phyloP scores from a whole-genome alignment of 2,797 vertebrate genomes.

The Cossypha caffra region DNA sequence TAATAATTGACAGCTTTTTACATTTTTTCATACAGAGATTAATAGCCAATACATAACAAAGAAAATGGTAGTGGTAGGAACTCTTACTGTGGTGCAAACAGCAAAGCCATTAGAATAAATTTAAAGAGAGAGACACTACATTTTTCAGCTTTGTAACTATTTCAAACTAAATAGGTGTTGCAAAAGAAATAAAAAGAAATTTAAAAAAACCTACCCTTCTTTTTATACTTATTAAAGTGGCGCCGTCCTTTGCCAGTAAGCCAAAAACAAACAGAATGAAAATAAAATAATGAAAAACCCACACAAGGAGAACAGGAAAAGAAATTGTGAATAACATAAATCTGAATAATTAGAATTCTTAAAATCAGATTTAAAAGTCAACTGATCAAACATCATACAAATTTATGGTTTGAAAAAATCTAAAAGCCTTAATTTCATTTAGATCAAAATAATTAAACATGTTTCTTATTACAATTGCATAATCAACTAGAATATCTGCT shows the following conservation, averaged over 20 bases:
- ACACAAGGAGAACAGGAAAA: constrained; percentile 36
- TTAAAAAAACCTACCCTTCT: constrained; percentile 60
- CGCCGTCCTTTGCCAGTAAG: constrained; percentile 73
- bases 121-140: constrained; percentile 25
- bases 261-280: constrained; percentile 67
- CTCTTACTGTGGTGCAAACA: constrained; percentile 4
- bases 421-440: neutral
- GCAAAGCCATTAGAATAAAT: neutral
- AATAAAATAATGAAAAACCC: constrained; percentile 63
- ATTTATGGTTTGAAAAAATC: neutral
- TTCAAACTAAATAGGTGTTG: constrained; percentile 29
- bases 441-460: constrained; percentile 42
- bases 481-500: neutral
- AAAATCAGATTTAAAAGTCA: constrained; percentile 42
- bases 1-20: neutral
- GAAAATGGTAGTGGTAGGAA: neutral
- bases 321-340: constrained; percentile 23
- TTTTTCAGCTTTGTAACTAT: constrained; percentile 28
- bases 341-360: constrained; percentile 51
- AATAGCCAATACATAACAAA: constrained; percentile 27
- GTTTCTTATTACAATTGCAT: neutral
- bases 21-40: constrained; percentile 4
- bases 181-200: constrained; percentile 61
- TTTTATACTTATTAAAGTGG: constrained; percentile 76
- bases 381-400: constrained; percentile 13